Percentiles rank a stretch among this genome's conserved stretches.
Evolutionary conservation across 64 coral and sea anemone genomes (phyloP).

Genomic region (Platygyra sinensis): DNA sequence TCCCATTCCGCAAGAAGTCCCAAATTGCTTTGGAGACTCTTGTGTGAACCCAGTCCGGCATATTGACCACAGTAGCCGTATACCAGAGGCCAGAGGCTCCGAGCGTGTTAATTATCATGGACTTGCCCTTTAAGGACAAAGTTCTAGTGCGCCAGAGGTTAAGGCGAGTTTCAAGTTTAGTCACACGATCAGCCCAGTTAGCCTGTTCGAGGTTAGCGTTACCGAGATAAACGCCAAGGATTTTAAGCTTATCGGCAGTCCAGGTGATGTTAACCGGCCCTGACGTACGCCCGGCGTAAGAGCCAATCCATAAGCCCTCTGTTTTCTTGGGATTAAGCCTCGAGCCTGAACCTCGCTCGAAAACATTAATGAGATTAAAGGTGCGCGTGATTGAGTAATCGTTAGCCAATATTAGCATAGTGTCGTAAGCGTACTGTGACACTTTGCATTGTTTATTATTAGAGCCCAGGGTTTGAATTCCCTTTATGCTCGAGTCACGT

Average conservation of each 20-base stretch:
- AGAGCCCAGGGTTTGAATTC: background rate
- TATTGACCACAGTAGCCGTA: too few relatives aligned
- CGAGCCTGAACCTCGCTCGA: constrained; percentile 16
- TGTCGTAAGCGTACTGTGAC: constrained; percentile 5
- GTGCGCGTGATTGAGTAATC: background rate
- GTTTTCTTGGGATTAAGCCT: constrained; percentile 22
- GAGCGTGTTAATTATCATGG: too few relatives aligned
- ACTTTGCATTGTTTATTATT: background rate
- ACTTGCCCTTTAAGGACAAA: too few relatives aligned
- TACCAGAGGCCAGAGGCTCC: too few relatives aligned
- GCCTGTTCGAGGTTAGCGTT: background rate
- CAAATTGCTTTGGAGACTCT: background rate
- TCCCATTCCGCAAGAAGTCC: background rate
- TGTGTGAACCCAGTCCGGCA: background rate
- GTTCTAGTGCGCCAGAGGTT: too few relatives aligned
- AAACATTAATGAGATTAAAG: background rate
- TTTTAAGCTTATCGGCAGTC: background rate
- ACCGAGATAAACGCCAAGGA: background rate
- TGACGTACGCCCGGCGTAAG: background rate
- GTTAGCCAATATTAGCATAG: background rate
- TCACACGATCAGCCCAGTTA: background rate
- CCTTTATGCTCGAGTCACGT: background rate
- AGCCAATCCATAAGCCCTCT: background rate
- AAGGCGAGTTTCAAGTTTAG: too few relatives aligned
- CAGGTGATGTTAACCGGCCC: background rate